Evolutionary conservation across 1,140 invertebrate species (phyloP), one percentile per base, ranked within the genome.

Genomic region (Trichonephila clavipes): DNA sequence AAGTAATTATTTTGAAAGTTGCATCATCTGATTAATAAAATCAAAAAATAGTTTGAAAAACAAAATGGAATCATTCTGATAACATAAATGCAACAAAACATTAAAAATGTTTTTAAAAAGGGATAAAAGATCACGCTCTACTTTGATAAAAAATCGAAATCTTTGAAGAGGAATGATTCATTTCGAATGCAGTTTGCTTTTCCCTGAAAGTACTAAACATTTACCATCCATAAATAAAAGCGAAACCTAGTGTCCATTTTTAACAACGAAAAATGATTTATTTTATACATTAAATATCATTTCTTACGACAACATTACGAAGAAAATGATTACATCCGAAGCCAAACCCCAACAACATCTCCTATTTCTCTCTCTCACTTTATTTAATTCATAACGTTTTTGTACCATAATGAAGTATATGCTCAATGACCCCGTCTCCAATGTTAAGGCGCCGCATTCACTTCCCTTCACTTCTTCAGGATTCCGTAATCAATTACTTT

Each of bases 401-500:
- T 77, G 8, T 34, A 87, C n/a, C n/a, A 86, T 59, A 61, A 59
- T 86, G 83, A 28, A 58, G 24, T 61, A 61, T 86, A 51, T 59
- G 51, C 51, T n/a, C 83, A 61, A n/a, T 59, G 58, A 59, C n/a
- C 44, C 40, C 51, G 16, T 51, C 21, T 19, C 18, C 40, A 19
- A 51, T n/a, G 51, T 58, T 44, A 19, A 59, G 88, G 72, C 88
- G 69, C 88, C 88, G 19, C 58, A 24, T 61, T 81, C 44, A 61
- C 21, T 14, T 51, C 28, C 44, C 64, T 88, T 88, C 88, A 40
- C 88, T 59, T 85, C 82, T 62, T 69, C 51, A 16, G 44, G 44
- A 69, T 69, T 89, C 44, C 58, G 66, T 21, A 82, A 90, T 90
- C 89, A 90, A 81, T 90, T 90, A 90, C 58, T 72, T 82, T 90